A percentile compares a stretch with the other conserved stretches of the same genome.
Conservation (phyloP, 2,888 invertebrate species). For the Phanerotoma sp. region DNA sequence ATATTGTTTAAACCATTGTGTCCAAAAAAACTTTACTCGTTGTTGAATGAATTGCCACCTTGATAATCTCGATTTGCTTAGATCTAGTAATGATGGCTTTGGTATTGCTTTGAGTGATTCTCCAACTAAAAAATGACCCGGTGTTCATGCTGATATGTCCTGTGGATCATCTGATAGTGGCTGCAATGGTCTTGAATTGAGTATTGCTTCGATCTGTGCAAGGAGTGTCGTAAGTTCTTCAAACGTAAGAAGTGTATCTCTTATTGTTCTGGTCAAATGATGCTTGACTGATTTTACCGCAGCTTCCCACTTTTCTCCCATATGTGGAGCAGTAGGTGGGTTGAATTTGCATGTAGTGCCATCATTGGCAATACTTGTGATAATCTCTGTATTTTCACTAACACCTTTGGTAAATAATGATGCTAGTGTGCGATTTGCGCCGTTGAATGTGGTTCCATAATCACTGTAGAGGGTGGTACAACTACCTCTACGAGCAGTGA, state of each 20-base stretch:
- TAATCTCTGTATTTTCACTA: not conserved
- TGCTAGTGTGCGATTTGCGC: conserved; percentile 10
- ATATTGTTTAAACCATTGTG: not conserved
- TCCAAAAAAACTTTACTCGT: not conserved
- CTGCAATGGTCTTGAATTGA: conserved; percentile 35
- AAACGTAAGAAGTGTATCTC: conserved; percentile 26
- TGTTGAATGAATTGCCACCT: conserved; percentile 1
- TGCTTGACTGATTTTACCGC: conserved; percentile 34
- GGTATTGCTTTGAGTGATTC: not conserved
- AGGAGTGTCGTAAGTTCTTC: conserved; percentile 35
- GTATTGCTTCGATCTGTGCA: conserved; percentile 32
- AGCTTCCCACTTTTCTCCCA: no score
- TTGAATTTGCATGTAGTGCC: no score
- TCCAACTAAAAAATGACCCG: not conserved
- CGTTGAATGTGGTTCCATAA: conserved; percentile 27
- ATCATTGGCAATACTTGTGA: no score
- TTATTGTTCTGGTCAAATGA: conserved; percentile 29
- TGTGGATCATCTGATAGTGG: conserved; percentile 32
- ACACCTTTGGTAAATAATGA: not conserved
- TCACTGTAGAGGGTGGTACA: no score
- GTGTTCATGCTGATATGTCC: conserved; percentile 16
- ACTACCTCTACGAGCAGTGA: no score
- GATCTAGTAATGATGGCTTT: not conserved
- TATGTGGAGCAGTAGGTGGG: no score
- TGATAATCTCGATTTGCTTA: no score